phyloP scores from a whole-genome alignment of 2,797 vertebrate species.

The Sebastes vulpes region DNA sequence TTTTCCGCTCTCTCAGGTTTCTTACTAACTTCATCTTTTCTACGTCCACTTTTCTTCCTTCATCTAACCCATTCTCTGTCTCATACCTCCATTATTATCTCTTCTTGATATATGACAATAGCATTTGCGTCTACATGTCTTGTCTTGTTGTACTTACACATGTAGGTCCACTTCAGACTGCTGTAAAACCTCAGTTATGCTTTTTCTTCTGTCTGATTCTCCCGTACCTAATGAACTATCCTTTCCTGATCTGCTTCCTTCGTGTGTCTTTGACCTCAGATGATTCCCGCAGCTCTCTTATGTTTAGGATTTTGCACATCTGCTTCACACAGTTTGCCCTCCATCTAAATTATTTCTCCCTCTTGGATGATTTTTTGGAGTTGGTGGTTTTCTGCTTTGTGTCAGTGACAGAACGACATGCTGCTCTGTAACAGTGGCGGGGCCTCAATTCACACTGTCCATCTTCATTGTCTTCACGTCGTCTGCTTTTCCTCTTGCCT shows the following conservation, averaged over 20 bases:
- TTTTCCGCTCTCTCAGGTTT: neutral
- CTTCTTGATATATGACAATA: neutral
- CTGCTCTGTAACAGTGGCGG: constrained; percentile 2
- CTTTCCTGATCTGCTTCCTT: constrained; percentile 2
- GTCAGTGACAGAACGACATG: constrained; percentile 15
- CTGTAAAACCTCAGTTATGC: neutral
- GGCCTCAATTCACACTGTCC: constrained; percentile 30
- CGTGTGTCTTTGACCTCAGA: constrained; percentile 29
- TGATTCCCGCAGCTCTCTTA: constrained; percentile 29
- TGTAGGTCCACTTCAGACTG: neutral
- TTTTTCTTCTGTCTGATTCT: neutral
- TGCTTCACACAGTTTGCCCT: constrained; percentile 34
- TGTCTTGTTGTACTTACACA: neutral
- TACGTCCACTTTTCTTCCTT: neutral
- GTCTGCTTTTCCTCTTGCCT: neutral
- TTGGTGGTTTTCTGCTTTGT: neutral
- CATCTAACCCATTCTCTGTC: too few relatives aligned
- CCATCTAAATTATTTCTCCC: constrained; percentile 6
- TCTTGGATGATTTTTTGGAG: neutral
- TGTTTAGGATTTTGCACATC: constrained; percentile 60
- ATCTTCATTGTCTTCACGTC: neutral
- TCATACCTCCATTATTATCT: neutral
- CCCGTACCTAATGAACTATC: neutral
- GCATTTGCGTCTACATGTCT: neutral
- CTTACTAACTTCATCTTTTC: neutral